Evolutionary conservation across 2,113 vertebrate genomes (phyloP).

Genomic region (Sus scrofa): DNA sequence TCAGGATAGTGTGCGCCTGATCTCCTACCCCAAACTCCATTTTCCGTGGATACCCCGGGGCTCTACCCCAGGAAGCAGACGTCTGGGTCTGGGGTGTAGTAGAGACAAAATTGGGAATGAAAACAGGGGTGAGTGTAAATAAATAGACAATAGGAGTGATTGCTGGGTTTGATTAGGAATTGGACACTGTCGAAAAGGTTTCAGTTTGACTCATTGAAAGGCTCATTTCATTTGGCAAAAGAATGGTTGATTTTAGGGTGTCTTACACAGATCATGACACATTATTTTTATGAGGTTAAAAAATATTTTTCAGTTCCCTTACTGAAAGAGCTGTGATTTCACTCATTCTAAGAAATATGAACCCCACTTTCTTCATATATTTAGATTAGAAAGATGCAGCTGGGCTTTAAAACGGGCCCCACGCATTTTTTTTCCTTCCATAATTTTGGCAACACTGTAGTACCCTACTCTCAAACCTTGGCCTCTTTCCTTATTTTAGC

Average conservation of each 20-base stretch:
- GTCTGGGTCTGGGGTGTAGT: not conserved
- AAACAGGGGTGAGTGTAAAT: not conserved
- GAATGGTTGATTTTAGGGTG: not conserved
- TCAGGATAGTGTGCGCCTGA: not conserved
- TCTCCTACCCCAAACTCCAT: fast-evolving
- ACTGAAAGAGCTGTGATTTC: not conserved
- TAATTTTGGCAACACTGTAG: conserved; percentile 45
- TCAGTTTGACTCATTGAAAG: not conserved
- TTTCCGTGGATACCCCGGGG: too few species aligned
- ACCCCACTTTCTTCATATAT: not conserved
- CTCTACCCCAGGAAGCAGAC: fast-evolving
- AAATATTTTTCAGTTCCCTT: not conserved
- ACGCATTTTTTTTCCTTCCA: conserved; percentile 12
- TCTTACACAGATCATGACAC: not conserved
- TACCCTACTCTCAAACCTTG: not conserved
- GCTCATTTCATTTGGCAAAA: not conserved
- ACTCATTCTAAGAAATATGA: not conserved
- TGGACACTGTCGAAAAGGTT: too few species aligned
- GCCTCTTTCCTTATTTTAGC: conserved; percentile 5
- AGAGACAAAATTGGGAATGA: not conserved
- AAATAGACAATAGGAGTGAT: fast-evolving
- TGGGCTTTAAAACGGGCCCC: conserved; percentile 31
- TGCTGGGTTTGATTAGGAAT: not conserved
- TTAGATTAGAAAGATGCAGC: conserved; percentile 44
- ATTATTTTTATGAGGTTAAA: not conserved